Base-by-base conservation (phyloP, 2,888 invertebrate genomes). In the Punctoribates punctum region DNA sequence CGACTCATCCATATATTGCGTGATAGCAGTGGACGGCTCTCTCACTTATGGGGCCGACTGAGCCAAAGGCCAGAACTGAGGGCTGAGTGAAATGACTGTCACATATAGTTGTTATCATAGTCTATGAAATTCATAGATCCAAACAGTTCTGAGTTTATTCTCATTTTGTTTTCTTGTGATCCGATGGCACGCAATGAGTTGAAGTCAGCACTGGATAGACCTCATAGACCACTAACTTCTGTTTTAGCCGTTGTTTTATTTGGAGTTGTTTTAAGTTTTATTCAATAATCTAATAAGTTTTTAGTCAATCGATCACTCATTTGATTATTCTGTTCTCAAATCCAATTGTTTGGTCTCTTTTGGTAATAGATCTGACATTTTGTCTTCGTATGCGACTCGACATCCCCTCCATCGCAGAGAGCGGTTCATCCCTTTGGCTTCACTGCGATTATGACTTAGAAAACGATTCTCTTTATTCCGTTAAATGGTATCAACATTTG, bases 391-490 rank as follows among this genome's bases (percentile, higher is more conserved):
- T 70, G 5, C 3, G 23, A 20, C 70, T 70, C n/a, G 42, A 70
- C 70, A 70, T 70, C 38, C 70, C 70, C 38, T 70, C 70, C 8
- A 70, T 70, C 11, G 42, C 20, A 75, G 17, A 75, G 77, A 42
- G 42, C 29, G 70, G 70, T 46, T 38, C 38, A 70, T 77, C 75
- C 17, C 73, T 78, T n/a, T 79, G 78, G 78, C 75, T 79, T 25
- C 77, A 77, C 73, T 79, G 79, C 72, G 78, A 77, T 67, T 79
- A 78, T 65, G 79, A 79, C 73, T 75, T 79, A 42, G 79, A 78
- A 62, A 76, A 67, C 5, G 79, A 79, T 74, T 78, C 78, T 20
- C 73, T 79, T n/a, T 79, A 79, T 76, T 79, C 79, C 4, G 79
- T 77, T 25, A 77, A 77, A 77, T 77, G 77, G 77, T 77, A 77